phyloP scores from a whole-genome alignment of 2,113 vertebrate species.

The Misgurnus mizolepis region DNA sequence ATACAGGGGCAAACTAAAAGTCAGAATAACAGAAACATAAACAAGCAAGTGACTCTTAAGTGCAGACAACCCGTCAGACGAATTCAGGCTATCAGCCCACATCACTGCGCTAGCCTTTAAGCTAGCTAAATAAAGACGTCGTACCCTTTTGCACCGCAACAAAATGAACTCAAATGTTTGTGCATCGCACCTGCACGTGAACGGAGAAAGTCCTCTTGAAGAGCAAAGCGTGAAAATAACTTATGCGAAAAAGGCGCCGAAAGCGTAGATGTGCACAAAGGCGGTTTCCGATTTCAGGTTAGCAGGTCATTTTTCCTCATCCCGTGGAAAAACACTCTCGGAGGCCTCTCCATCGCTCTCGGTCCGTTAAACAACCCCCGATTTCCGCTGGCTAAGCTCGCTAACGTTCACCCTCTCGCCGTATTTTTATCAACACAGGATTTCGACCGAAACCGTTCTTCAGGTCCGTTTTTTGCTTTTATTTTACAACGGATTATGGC shows the following conservation, averaged over 20 bases:
- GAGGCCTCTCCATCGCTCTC: constrained; percentile 73
- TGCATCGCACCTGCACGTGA: not conserved
- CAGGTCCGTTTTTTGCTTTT: constrained; percentile 45
- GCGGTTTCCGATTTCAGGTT: constrained; percentile 63
- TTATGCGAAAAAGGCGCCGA: constrained; percentile 34
- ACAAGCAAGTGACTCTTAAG: constrained; percentile 10
- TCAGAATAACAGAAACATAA: constrained; percentile 17
- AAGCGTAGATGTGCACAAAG: constrained; percentile 49
- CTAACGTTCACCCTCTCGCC: constrained; percentile 16
- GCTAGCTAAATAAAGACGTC: constrained; percentile 64
- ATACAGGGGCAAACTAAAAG: not conserved
- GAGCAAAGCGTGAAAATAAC: constrained; percentile 35
- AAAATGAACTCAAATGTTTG: constrained; percentile 53
- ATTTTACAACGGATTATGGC: constrained; percentile 48
- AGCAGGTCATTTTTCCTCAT: constrained; percentile 69
- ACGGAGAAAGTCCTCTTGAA: constrained; percentile 1
- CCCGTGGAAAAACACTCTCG: constrained; percentile 67
- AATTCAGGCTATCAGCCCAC: not conserved
- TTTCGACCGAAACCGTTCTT: constrained; percentile 32
- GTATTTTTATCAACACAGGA: not conserved
- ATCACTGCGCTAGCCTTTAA: constrained; percentile 35
- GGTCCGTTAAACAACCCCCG: constrained; percentile 66
- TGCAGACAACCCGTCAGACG: constrained; percentile 12
- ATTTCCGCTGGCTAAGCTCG: constrained; percentile 63
- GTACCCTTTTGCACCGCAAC: constrained; percentile 18